A percentile compares a stretch with the other conserved stretches of the same genome.
Evolutionary conservation across 2,113 vertebrate genomes (phyloP).

Genomic region (Daphoenositta chrysoptera): DNA sequence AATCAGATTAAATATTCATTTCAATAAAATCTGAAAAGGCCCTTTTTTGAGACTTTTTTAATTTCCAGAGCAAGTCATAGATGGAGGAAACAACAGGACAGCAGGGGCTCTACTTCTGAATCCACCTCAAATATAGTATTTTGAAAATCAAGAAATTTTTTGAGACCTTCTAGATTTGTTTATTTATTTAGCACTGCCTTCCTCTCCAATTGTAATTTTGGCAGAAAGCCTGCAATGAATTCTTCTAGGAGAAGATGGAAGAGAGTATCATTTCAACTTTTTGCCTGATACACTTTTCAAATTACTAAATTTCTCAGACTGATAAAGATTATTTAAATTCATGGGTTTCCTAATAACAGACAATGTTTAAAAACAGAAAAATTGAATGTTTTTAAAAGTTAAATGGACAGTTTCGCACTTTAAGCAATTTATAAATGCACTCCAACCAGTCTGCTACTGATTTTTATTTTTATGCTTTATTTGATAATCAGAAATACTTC

Average conservation of each 20-base stretch:
- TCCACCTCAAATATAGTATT: not conserved
- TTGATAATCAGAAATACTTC: constrained; percentile 53
- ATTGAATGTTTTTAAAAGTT: constrained; percentile 63
- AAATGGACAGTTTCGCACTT: constrained; percentile 59
- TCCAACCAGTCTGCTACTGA: not conserved
- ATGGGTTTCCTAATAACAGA: constrained; percentile 62
- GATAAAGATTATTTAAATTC: constrained; percentile 69
- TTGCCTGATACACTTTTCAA: constrained; percentile 62
- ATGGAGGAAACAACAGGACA: not conserved
- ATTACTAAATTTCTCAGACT: constrained; percentile 59
- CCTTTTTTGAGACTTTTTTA: not conserved
- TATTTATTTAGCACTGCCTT: not conserved
- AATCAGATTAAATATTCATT: constrained; percentile 54
- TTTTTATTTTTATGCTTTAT: constrained; percentile 56
- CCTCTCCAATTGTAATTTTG: not conserved
- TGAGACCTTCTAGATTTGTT: not conserved
- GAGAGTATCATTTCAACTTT: constrained; percentile 5
- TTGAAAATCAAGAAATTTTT: constrained; percentile 31
- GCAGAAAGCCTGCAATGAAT: constrained; percentile 19
- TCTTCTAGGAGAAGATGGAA: not conserved
- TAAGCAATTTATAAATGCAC: constrained; percentile 59
- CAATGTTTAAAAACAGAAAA: constrained; percentile 55
- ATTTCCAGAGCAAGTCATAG: not conserved
- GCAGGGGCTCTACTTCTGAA: not conserved
- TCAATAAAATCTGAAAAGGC: not conserved